Conservation (phyloP, 2,888 invertebrate genomes). For the Pristionchus maxplancki region DNA sequence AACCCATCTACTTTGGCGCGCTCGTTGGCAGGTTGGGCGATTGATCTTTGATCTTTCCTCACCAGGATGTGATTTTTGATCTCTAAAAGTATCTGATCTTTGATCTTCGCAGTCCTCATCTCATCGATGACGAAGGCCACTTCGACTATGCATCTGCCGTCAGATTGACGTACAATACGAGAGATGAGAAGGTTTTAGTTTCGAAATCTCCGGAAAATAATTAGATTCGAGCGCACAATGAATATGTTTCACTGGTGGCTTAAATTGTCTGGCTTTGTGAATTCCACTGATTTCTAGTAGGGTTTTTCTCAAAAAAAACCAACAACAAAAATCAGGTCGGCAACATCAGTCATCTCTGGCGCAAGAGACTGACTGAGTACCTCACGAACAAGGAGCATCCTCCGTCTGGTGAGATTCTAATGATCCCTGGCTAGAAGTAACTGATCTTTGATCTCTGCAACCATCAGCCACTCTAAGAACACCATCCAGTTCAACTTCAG, state of each 20-base stretch:
- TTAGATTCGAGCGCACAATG: neutral
- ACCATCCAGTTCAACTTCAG: no score
- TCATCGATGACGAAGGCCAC: conserved; percentile 72
- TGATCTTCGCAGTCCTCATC: neutral
- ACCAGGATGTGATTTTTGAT: neutral
- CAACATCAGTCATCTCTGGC: conserved; percentile 69
- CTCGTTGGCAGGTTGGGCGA: conserved; percentile 64
- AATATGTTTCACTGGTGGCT: neutral
- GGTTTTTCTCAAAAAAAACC: neutral
- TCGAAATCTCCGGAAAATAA: neutral
- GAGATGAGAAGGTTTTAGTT: conserved; percentile 66
- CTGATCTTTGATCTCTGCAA: no score
- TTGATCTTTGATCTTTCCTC: neutral
- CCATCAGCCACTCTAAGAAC: no score
- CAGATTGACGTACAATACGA: conserved; percentile 74
- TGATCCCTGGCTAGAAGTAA: no score
- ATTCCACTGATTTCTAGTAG: neutral
- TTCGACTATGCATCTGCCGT: conserved; percentile 76
- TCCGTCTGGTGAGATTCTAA: neutral
- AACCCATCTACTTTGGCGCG: conserved; percentile 77
- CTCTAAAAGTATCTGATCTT: neutral
- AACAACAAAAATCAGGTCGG: conserved; percentile 57
- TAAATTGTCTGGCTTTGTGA: neutral
- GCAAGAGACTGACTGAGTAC: conserved; percentile 69
- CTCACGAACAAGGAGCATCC: conserved; percentile 65